Evolutionary conservation across 2,797 vertebrate species (phyloP), one percentile per base, ranked within the genome.

Genomic region (Lutjanus argentimaculatus): DNA sequence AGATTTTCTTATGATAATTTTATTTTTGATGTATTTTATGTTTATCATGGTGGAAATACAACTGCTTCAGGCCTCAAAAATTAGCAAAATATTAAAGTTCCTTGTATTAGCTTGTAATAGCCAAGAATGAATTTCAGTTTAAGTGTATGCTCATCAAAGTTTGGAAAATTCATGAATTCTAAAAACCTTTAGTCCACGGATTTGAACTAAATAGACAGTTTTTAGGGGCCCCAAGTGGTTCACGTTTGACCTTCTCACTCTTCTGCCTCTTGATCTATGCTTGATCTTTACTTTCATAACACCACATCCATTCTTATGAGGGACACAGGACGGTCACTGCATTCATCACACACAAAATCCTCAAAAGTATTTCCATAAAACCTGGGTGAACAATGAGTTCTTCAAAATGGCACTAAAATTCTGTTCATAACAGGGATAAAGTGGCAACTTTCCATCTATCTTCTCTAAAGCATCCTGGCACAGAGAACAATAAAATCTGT

Each of bases 401-500:
- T 66, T 63, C 8, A 25, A 49, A 61, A 36, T 22, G n/a, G 19
- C 21, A 59, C 6, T 70, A 8, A 69, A 53, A 72, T 72, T 58
- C 8, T 55, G 14, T 53, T 79, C 21, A 63, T 14, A 52, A 65
- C 15, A 4, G 21, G 19, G 43, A 62, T 68, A 49, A 52, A 13
- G 21, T 76, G 48, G 48, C 65, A 70, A 36, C 17, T 46, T 56
- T 82, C 19, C 40, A 77, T 64, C 11, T 46, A 21, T 70, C 59
- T 68, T 72, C 30, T 73, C 17, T 52, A 45, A 77, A 72, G 59
- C 52, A 62, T 53, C 10, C 46, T 56, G 42, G 58, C n/a, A 61
- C 13, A 3, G 63, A 66, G 30, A 79, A 72, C 52, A 87, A 66
- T 65, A 30, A 68, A 83, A 58, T 51, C 52, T 56, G 19, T 74